Evolutionary conservation across 2,113 vertebrate genomes (phyloP).

Genomic region (Argyrosomus japonicus): DNA sequence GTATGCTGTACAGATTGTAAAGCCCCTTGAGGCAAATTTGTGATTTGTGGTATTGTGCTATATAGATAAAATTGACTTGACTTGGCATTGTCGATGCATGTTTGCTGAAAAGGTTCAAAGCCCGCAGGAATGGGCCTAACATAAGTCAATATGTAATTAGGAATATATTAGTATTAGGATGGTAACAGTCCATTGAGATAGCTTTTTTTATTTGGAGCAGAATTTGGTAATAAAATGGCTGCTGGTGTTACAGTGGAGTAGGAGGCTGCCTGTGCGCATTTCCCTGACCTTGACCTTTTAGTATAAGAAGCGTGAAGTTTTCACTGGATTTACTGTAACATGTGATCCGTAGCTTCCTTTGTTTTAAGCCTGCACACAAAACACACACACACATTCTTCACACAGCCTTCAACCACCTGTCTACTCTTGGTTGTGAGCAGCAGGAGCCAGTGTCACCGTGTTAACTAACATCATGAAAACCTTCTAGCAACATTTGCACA

Average conservation of each 20-base stretch:
- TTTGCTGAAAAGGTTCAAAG: background rate
- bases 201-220: background rate
- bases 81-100: background rate
- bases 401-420: background rate
- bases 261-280: background rate
- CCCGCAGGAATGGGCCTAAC: background rate
- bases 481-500: conserved; percentile 4
- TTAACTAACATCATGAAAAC: background rate
- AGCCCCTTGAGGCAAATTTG: too few species aligned
- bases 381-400: background rate
- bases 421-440: background rate
- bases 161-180: background rate
- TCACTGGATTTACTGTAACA: background rate
- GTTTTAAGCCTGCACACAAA: background rate
- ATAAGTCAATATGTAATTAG: background rate
- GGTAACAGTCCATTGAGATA: background rate
- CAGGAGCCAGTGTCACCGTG: background rate
- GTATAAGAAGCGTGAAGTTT: background rate
- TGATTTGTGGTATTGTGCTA: too few species aligned
- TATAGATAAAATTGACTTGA: background rate
- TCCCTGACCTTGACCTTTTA: background rate
- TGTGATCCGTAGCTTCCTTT: conserved; percentile 27
- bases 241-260: background rate
- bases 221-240: background rate
- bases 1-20: too few species aligned